Percentiles rank a stretch among this genome's conserved stretches.
Evolutionary conservation across 1,140 invertebrate species (phyloP).

Genomic region (Proales similis): DNA sequence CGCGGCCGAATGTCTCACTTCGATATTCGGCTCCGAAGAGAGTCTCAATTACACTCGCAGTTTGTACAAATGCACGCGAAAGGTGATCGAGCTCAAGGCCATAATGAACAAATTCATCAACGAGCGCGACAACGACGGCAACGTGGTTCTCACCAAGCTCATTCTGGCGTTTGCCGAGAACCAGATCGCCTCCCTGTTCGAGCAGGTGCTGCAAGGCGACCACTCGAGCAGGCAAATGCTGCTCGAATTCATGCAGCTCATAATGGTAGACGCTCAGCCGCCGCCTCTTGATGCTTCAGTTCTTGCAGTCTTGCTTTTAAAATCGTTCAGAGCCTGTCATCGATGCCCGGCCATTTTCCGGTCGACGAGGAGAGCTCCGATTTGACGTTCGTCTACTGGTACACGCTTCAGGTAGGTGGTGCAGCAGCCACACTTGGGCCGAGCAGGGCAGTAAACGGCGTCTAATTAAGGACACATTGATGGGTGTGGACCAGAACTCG

Average conservation of each 20-base stretch:
- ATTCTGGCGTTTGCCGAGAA: conserved; percentile 31
- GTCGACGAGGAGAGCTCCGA: conserved; percentile 35
- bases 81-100: conserved; percentile 15
- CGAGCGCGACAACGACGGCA: conserved; percentile 28
- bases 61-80: conserved; percentile 32
- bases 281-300: neutral
- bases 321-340: conserved; percentile 31
- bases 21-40: conserved; percentile 28
- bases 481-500: conserved; percentile 16
- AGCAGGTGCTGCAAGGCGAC: conserved; percentile 9
- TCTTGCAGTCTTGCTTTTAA: no score
- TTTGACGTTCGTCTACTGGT: conserved; percentile 36
- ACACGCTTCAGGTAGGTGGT: conserved; percentile 24
- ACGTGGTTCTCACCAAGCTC: conserved; percentile 28
- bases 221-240: conserved; percentile 11
- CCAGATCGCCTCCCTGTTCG: conserved; percentile 21
- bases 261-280: conserved; percentile 7
- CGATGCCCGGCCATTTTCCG: conserved; percentile 30
- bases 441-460: no score
- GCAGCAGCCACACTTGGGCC: no score
- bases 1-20: conserved; percentile 25
- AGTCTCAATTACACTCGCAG: conserved; percentile 31
- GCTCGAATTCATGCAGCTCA: conserved; percentile 29
- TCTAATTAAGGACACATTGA: conserved; percentile 11
- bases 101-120: conserved; percentile 26